phyloP scores from a whole-genome alignment of 2,888 invertebrate species.

The Euclidia mi region DNA sequence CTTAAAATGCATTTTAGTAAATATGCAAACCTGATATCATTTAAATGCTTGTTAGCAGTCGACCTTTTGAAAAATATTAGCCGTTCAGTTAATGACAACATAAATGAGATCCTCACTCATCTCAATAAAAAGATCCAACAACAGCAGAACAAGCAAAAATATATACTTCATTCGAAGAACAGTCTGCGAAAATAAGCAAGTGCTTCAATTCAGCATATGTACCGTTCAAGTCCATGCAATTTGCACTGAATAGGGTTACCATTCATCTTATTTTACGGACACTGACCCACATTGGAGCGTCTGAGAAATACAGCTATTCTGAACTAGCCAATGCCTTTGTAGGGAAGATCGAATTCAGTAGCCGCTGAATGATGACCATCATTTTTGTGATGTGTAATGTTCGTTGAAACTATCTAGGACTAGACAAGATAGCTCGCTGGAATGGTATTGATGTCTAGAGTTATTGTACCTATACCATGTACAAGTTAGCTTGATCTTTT shows the following conservation, averaged over 20 bases:
- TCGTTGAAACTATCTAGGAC: slow-evolving; percentile 4
- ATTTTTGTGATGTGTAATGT: slow-evolving; percentile 47
- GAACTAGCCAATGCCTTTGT: slow-evolving; percentile 47
- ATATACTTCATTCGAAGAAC: slow-evolving; percentile 30
- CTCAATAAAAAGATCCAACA: slow-evolving; percentile 18
- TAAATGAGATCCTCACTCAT: slow-evolving; percentile 8
- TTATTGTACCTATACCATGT: neutral
- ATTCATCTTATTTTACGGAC: slow-evolving; percentile 64
- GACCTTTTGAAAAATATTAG: too few species aligned
- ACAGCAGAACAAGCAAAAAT: slow-evolving; percentile 27
- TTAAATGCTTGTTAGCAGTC: too few species aligned
- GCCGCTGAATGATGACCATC: slow-evolving; percentile 50
- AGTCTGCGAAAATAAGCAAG: slow-evolving; percentile 44
- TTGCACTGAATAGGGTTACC: slow-evolving; percentile 56
- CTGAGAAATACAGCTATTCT: slow-evolving; percentile 57
- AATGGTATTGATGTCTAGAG: neutral
- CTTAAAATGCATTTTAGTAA: too few species aligned
- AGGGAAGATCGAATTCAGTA: slow-evolving; percentile 41
- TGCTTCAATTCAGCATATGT: slow-evolving; percentile 55
- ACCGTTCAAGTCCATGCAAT: slow-evolving; percentile 53
- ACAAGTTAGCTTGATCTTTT: too few species aligned
- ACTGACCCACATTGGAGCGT: slow-evolving; percentile 59
- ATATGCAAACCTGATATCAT: too few species aligned
- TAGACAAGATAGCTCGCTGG: slow-evolving; percentile 4
- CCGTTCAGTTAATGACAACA: too few species aligned